Base-by-base conservation (phyloP, 2,888 invertebrate genomes). In the Pilophorus perplexus region DNA sequence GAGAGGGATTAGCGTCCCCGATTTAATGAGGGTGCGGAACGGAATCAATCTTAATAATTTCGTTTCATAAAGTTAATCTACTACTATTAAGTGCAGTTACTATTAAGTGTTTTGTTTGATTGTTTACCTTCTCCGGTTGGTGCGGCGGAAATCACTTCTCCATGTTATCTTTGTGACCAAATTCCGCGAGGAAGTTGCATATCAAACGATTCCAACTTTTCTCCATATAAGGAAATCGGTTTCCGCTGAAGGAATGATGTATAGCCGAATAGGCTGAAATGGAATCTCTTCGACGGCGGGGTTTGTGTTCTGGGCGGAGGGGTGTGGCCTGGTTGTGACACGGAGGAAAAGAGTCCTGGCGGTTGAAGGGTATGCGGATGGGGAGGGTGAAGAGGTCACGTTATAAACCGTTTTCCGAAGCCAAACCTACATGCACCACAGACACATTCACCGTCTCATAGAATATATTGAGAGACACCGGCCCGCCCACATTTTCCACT, bases 271-370 rank as follows among this genome's bases (percentile, higher is more conserved):
- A n/a, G 38, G 38, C 6, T 6, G 6, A 38, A 38, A 38, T 38
- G 38, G 38, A 6, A 38, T 38, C 6, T 3, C 38, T n/a, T n/a
- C n/a, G 14, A 14, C 3, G 12, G 38, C n/a, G 38, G 3, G 38
- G 3, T 12, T 38, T 3, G 38, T 12, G 38, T 6, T 12, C 12
- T n/a, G 38, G 14, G 38, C 3, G 12, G 38, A 6, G 50, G 50
- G 54, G 3, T 27, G 20, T 55, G 28, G 38, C 12, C 55, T 55
- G 55, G 22, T 20, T 37, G 20, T 55, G 38, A 55, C 38, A 55
- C 38, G 37, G 38, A 2, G n/a, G 25, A 52, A 52, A 27, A n/a
- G n/a, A n/a, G n/a, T n/a, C n/a, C n/a, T n/a, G n/a, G n/a, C n/a
- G n/a, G n/a, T 14, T 20, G 14, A 42, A 42, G 23, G 46, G 46